A percentile compares a stretch with the other conserved stretches of the same genome.
These are phyloP conservation scores for Apocheima hispidaria DNA, from an alignment of 2,888 invertebrate species.

Conservation along the genomic window DNA sequence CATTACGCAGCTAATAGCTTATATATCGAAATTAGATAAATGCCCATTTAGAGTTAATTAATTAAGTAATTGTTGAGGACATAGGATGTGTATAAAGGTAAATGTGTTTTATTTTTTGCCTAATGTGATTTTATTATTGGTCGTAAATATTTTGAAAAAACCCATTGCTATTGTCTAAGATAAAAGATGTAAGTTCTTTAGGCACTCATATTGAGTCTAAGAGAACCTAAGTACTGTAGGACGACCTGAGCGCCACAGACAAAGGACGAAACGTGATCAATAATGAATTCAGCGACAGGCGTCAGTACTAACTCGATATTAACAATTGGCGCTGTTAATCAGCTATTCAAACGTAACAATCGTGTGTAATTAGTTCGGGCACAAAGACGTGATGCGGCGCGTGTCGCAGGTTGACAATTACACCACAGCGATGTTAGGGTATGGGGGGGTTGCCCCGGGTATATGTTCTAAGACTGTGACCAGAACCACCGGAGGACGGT, in stretches of 20 bases:
- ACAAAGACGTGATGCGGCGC: constrained; percentile 6
- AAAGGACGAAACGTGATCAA: constrained; percentile 12
- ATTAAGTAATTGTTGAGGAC: not conserved
- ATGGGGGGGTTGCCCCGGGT: too few relatives aligned
- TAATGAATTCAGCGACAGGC: constrained; percentile 20
- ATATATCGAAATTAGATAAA: constrained; percentile 3
- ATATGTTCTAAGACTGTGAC: too few relatives aligned
- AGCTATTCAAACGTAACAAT: constrained; percentile 11
- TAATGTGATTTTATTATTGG: too few relatives aligned
- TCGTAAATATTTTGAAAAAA: too few relatives aligned
- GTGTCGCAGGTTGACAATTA: constrained; percentile 11
- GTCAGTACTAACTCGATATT: constrained; percentile 17
- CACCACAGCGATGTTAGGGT: not conserved
- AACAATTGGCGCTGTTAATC: constrained; percentile 28
- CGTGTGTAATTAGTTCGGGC: constrained; percentile 23
- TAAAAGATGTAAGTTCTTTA: too few relatives aligned
- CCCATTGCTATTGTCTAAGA: too few relatives aligned
- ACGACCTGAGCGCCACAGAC: too few relatives aligned
- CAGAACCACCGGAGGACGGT: too few relatives aligned
- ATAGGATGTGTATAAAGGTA: not conserved
- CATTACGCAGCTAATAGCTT: constrained; percentile 20
- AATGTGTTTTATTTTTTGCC: too few relatives aligned
- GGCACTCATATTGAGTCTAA: too few relatives aligned
- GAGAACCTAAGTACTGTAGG: too few relatives aligned
- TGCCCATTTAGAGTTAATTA: not conserved